Evolutionary conservation across 2,888 invertebrate genomes (phyloP).

Genomic region (Lasius fuliginosus): DNA sequence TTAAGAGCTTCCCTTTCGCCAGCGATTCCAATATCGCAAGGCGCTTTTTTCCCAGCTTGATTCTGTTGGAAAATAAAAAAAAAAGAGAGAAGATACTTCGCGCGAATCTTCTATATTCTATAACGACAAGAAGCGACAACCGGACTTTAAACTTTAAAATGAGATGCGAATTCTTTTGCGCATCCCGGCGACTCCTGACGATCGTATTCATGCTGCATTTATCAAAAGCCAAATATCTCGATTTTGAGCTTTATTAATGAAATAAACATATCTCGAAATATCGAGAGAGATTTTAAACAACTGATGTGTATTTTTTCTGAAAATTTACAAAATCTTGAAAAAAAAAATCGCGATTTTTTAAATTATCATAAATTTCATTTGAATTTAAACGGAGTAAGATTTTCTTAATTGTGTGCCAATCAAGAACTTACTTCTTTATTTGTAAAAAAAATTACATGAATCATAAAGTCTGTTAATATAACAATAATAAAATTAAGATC

Average conservation of each 20-base stretch:
- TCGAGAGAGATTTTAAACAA: background rate
- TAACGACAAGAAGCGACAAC: background rate
- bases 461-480: background rate
- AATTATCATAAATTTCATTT: slow-evolving; percentile 3
- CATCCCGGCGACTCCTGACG: background rate
- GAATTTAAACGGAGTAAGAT: background rate
- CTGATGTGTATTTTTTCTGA: background rate
- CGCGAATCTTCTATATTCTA: background rate
- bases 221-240: background rate
- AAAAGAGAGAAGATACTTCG: background rate
- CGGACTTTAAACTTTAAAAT: background rate
- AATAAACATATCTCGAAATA: background rate
- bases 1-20: background rate
- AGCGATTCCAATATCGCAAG: background rate
- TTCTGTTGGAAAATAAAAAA: background rate
- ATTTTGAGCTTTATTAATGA: slow-evolving; percentile 4
- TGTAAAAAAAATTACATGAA: background rate
- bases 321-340: background rate
- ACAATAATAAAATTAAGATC: background rate
- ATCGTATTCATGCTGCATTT: background rate
- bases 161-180: slow-evolving; percentile 1
- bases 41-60: background rate
- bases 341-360: background rate
- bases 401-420: background rate
- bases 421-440: background rate